Base-by-base conservation (phyloP, 2,113 vertebrate genomes). In the Phaetusa simplex region DNA sequence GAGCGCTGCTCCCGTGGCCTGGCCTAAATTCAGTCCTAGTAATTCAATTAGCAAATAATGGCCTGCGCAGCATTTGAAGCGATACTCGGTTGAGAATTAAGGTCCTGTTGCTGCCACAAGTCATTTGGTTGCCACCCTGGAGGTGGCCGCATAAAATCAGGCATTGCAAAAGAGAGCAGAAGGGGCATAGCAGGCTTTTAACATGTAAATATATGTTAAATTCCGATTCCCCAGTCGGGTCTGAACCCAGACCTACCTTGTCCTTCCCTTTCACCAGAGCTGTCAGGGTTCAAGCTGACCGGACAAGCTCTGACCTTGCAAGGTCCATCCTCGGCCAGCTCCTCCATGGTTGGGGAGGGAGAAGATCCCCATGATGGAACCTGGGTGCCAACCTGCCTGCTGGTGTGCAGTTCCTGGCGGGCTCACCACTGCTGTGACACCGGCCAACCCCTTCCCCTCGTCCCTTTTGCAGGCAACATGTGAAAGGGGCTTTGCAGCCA, bases 401-500 rank as follows among this genome's bases (percentile, higher is more conserved):
- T 76, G 61, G 8, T 2, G 0, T 22, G 47, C 7, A 4, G 43
- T 70, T 93, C 65, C 71, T 9, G 30, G 14, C 8, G 11, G 65
- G 61, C 58, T 93, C 70, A 30, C 12, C 73, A 20, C 38, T 0
- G 0, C 88, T 13, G 0, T 53, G 43, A 58, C 12, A 3, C 30
- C 0, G 0, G 30, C 55, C 90, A 90, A 82, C 43, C 50, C 50
- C 50, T 74, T 73, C 62, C 65, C 87, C 40, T 81, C 20, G 0
- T 93, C 95, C 83, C 72, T 90, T 92, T 95, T 90, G 24, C 96
- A 99, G 99, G 99, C 99, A 88, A 99, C 99, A 3, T 99, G 99
- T 77, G 99, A 99, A 97, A 98, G 99, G 53, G 99, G 99, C 49
- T 99, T 99, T 97, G 98, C 99, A 29, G 99, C 99, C 58, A 99